Conservation (phyloP, 1,140 invertebrate genomes). For the Drosophila setifemur region DNA sequence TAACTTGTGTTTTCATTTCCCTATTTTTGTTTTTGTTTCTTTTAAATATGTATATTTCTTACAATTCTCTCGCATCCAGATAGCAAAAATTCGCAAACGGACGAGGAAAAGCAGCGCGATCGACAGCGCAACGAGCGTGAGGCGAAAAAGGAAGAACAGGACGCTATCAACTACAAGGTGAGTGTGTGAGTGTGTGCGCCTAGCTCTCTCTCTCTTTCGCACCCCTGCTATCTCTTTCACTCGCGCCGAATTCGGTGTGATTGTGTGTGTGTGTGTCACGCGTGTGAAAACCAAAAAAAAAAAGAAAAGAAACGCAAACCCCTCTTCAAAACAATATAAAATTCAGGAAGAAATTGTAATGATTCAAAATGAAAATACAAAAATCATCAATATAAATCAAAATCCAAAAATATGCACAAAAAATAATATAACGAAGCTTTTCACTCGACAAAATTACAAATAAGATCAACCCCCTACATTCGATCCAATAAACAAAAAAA, state of each 20-base stretch:
- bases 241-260: slow-evolving; percentile 31
- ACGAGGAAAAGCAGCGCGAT: slow-evolving; percentile 82
- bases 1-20: not conserved
- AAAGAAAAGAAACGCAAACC: slow-evolving; percentile 25
- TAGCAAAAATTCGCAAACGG: slow-evolving; percentile 82
- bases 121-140: slow-evolving; percentile 82
- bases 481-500: too few species aligned
- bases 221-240: not conserved
- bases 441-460: too few species aligned
- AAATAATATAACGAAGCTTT: too few species aligned
- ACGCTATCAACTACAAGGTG: slow-evolving; percentile 82
- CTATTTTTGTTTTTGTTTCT: slow-evolving; percentile 20
- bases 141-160: slow-evolving; percentile 82
- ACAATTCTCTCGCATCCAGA: slow-evolving; percentile 48
- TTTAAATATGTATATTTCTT: not conserved
- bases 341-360: not conserved
- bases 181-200: slow-evolving; percentile 58
- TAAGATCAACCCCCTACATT: too few species aligned
- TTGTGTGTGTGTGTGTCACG: slow-evolving; percentile 22
- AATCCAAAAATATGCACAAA: too few species aligned
- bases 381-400: too few species aligned
- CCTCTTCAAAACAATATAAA: not conserved
- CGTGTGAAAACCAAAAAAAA: slow-evolving; percentile 29
- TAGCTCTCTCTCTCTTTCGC: slow-evolving; percentile 34
- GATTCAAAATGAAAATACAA: slow-evolving; percentile 25